phyloP scores from a whole-genome alignment of 2,888 invertebrate genomes.

The Plebejus anna region DNA sequence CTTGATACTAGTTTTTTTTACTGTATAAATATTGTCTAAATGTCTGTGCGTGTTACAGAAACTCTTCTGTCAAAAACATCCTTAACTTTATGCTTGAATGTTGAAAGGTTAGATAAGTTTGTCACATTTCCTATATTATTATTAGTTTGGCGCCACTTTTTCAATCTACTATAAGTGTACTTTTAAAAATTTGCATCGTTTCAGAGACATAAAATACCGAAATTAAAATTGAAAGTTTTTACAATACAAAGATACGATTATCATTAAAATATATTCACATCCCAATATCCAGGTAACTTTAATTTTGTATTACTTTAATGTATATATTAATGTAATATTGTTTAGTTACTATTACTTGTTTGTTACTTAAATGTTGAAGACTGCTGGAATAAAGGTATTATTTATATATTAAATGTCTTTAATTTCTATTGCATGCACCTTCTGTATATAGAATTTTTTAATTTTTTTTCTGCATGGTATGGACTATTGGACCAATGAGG shows the following conservation, averaged over 20 bases:
- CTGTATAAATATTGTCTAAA: neutral
- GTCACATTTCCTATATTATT: constrained; percentile 25
- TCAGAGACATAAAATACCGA: neutral
- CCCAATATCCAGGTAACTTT: neutral
- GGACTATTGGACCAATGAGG: neutral
- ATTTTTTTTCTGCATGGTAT: constrained; percentile 23
- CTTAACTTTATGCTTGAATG: neutral
- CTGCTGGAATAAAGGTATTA: constrained; percentile 69
- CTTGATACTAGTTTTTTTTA: neutral
- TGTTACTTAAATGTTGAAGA: constrained; percentile 52
- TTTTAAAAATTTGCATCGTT: neutral
- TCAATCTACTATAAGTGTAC: neutral
- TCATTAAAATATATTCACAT: neutral
- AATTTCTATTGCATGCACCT: constrained; percentile 46
- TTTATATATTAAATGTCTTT: constrained; percentile 56
- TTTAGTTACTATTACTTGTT: constrained; percentile 32
- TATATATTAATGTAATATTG: constrained; percentile 30
- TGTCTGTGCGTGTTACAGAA: neutral
- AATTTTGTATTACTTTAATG: constrained; percentile 3
- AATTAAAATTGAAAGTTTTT: neutral
- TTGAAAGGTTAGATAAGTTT: constrained; percentile 22
- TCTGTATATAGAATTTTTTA: constrained; percentile 2
- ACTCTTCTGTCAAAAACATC: neutral
- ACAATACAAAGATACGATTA: neutral
- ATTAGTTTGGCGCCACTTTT: neutral